Base-by-base conservation (phyloP, 2,113 vertebrate species). In the Oreochromis spilurus region DNA sequence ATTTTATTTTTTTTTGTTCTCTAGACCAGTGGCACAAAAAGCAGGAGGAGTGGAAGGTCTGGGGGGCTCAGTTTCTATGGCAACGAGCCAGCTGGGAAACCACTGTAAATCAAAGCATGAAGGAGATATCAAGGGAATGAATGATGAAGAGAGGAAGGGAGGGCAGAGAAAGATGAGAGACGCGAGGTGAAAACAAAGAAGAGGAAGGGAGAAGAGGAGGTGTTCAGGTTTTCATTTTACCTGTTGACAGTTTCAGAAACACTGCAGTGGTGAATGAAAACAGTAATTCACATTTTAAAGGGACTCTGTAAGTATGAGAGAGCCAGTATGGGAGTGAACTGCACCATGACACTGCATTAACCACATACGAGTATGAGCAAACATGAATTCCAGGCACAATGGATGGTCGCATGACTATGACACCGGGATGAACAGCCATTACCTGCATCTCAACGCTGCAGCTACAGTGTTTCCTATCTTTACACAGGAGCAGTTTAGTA, bases 11-110 rank as follows among this genome's bases (percentile, higher is more conserved):
- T 70, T 52, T 52, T 70, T 85, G 84, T 91, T 92, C 84, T 87
- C 84, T 53, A 82, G 89, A 92, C 89, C 88, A 83, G 93, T 52
- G 87, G 91, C 85, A 91, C 81, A 91, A 92, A 89, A 88, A 3
- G 65, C 80, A 72, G 84, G 81, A 90, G 81, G 87, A 92, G 89
- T 40, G 17, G 83, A 70, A 90, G 85, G 91, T 92, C 89, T 94
- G 87, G 83, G 84, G 92, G 93, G 87, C 86, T 92, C 91, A 88
- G 95, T 96, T 96, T 94, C 95, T 94, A 96, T 96, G 95, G 95
- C 93, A 96, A 96, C 95, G 88, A 94, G 93, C 94, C 93, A 95
- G 92, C 90, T 92, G 93, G 91, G 90, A 89, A 94, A 92, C 87
- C 88, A 89, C 90, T 87, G 93, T 90, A 95, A 94, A 94, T 95